phyloP scores from a whole-genome alignment of 2,113 vertebrate species.

The Capra hircus region DNA sequence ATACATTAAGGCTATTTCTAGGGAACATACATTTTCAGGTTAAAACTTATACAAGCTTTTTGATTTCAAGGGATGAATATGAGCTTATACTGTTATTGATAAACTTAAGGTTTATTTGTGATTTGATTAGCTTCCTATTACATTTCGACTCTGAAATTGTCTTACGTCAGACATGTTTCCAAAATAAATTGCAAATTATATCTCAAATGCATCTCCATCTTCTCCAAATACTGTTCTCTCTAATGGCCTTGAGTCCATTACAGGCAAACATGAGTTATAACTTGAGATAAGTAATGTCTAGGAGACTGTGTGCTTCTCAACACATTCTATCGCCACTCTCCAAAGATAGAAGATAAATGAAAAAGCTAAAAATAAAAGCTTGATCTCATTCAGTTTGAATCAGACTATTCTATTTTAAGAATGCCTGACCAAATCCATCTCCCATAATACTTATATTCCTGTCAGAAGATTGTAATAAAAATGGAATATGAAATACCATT shows the following conservation, averaged over 20 bases:
- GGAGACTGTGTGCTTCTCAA: not conserved
- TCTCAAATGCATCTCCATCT: not conserved
- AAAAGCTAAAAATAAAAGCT: constrained; percentile 37
- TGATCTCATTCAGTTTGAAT: constrained; percentile 28
- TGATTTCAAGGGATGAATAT: not conserved
- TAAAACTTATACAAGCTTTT: not conserved
- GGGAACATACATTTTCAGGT: not conserved
- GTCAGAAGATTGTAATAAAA: not conserved
- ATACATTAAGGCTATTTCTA: not conserved
- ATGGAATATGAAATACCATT: not conserved
- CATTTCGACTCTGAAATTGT: not conserved
- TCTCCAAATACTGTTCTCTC: not conserved
- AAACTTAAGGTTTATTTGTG: constrained; percentile 17
- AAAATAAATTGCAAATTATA: not conserved
- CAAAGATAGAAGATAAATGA: constrained; percentile 18
- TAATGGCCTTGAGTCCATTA: not conserved
- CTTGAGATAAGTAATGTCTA: not conserved
- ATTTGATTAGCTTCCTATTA: not conserved
- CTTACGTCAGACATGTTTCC: not conserved
- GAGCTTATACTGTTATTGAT: not conserved
- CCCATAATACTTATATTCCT: not conserved
- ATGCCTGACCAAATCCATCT: not conserved
- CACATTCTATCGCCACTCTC: not conserved
- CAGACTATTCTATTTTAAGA: constrained; percentile 42
- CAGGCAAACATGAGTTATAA: not conserved